These are phyloP conservation scores for Corythornis madagascariensis DNA, from an alignment of 2,113 vertebrate genomes.

Conservation along the genomic window DNA sequence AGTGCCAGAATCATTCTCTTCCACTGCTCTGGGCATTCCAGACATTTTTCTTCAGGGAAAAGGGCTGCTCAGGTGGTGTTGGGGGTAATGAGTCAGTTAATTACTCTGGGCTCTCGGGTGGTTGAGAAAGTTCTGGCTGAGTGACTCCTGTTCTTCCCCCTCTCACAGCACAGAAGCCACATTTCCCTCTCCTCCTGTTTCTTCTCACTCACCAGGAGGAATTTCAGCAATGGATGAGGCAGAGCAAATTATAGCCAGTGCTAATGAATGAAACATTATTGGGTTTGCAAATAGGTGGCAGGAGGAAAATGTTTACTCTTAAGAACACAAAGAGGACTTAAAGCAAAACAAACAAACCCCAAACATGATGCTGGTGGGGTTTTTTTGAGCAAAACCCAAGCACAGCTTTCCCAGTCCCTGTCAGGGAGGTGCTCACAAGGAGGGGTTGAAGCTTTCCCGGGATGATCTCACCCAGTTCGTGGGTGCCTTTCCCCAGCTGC, in stretches of 20 bases:
- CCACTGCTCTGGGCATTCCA: neutral
- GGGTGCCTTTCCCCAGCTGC: neutral
- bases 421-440: neutral
- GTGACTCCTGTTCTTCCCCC: neutral
- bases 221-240: neutral
- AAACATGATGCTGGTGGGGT: neutral
- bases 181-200: neutral
- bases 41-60: neutral
- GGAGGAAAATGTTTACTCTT: neutral
- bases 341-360: neutral
- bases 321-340: neutral
- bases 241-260: neutral
- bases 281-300: neutral
- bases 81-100: neutral
- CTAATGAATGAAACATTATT: neutral
- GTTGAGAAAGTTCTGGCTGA: neutral
- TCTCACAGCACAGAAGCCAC: neutral
- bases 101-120: neutral
- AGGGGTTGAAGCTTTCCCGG: neutral
- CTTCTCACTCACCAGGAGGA: neutral
- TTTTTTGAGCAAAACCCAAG: neutral
- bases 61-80: neutral
- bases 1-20: fast-evolving
- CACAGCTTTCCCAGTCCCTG: neutral
- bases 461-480: fast-evolving